Conservation (phyloP, 2,888 invertebrate genomes). For the Apodemia hepburni region DNA sequence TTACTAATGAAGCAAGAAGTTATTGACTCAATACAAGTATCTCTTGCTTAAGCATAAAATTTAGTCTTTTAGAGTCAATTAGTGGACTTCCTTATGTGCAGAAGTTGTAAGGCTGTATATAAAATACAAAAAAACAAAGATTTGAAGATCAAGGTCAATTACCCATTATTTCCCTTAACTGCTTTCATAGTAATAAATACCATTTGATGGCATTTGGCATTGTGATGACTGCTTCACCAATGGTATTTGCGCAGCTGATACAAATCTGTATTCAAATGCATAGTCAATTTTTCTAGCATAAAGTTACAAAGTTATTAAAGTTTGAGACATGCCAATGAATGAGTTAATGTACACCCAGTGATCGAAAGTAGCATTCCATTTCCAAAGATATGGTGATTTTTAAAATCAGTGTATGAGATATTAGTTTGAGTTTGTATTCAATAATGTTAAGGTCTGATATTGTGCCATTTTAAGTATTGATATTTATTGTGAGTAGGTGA, state of each 20-base stretch:
- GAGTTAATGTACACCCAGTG: conserved; percentile 40
- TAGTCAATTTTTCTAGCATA: neutral
- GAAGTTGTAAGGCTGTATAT: too few species aligned
- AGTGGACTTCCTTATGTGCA: too few species aligned
- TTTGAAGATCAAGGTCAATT: too few species aligned
- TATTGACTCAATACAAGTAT: neutral
- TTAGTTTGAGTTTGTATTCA: conserved; percentile 35
- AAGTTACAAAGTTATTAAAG: neutral
- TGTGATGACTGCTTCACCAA: neutral
- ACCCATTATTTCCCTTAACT: too few species aligned
- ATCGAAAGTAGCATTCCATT: conserved; percentile 53
- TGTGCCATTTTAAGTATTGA: conserved; percentile 39
- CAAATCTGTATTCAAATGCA: neutral
- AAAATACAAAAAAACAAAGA: too few species aligned
- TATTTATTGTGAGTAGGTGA: conserved; percentile 8
- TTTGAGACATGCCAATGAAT: neutral
- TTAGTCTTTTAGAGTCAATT: too few species aligned
- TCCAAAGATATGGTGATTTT: conserved; percentile 42
- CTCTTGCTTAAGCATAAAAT: neutral
- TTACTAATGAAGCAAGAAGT: neutral
- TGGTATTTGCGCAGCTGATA: neutral
- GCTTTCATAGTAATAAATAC: too few species aligned
- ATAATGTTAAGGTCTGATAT: conserved; percentile 39
- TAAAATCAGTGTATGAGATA: conserved; percentile 35
- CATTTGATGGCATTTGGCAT: too few species aligned